phyloP scores from a whole-genome alignment of 2,888 invertebrate genomes.

The Sycophila texana region DNA sequence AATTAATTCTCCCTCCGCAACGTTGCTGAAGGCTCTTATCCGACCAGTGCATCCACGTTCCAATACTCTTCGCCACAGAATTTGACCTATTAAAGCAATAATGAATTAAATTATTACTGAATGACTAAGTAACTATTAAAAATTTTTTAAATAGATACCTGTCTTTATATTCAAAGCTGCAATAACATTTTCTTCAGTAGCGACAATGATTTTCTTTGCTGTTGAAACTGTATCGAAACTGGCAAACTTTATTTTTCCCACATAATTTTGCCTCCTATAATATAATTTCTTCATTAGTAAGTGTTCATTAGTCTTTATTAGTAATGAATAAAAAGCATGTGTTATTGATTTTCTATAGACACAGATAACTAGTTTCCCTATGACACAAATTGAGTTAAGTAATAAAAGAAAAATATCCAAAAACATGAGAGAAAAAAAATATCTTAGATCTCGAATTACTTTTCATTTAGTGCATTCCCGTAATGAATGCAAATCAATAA shows the following conservation, averaged over 20 bases:
- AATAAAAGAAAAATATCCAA: too few species aligned
- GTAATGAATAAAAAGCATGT: too few species aligned
- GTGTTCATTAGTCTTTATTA: too few species aligned
- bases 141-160: constrained; percentile 75
- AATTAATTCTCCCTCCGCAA: constrained; percentile 82
- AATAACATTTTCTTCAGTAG: constrained; percentile 91
- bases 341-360: too few species aligned
- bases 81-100: constrained; percentile 78
- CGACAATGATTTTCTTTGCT: constrained; percentile 85
- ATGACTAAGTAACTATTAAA: constrained; percentile 12
- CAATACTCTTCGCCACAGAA: constrained; percentile 90
- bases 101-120: constrained; percentile 50
- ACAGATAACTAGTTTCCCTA: too few species aligned
- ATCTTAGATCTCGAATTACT: too few species aligned
- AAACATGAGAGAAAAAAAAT: too few species aligned
- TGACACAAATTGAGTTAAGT: too few species aligned
- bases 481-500: too few species aligned
- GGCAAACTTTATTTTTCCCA: constrained; percentile 88
- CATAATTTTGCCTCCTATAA: constrained; percentile 87
- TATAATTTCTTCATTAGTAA: constrained; percentile 52
- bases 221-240: constrained; percentile 85
- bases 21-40: constrained; percentile 82
- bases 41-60: constrained; percentile 81
- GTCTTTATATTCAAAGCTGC: constrained; percentile 89
- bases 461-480: too few species aligned